Evolutionary conservation across 2,113 vertebrate species (phyloP), one percentile per base, ranked within the genome.

Genomic region (Entomyzon cyanotis): DNA sequence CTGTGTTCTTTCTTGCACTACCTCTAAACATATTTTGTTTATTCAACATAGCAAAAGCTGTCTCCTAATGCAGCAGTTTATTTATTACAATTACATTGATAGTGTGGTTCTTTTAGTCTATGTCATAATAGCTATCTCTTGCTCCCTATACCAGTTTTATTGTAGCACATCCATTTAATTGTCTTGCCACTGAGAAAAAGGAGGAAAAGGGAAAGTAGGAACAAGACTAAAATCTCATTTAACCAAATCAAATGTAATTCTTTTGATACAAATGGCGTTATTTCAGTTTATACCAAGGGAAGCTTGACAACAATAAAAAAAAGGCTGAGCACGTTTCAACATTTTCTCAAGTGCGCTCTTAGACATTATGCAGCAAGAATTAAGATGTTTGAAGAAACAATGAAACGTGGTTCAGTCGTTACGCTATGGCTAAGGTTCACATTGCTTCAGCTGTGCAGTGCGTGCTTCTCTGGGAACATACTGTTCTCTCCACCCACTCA

Each of bases 401-500:
- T 13, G 30, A 92, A 88, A 79, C 4, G 3, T 3, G 0, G 25
- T 70, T 89, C 62, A 37, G 49, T 92, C 0, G 0, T 47, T 90
- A 55, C 25, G 59, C 50, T 83, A 65, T 24, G 42, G 85, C 76
- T 80, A 81, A 77, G 85, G 86, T 87, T 96, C 92, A 71, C 44
- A 78, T 33, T 15, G 22, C 92, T 93, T 94, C 84, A 93, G 85
- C 80, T 77, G 53, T 41, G 76, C 46, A 68, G 67, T 84, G 93
- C 0, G 6, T 79, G 82, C 80, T 92, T 65, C 69, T 81, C n/a
- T n/a, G 37, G 53, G 93, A 95, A 97, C 87, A 85, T 1, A 15
- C 80, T 89, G 78, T 96, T 92, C 91, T 67, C 71, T 79, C 85
- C 94, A 86, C 92, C 90, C 89, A 94, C 87, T 87, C 91, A 95